Percentiles rank a stretch among this genome's conserved stretches.
phyloP scores from a whole-genome alignment of 2,888 invertebrate genomes.

The Kuschelorhynchus macadamiae region DNA sequence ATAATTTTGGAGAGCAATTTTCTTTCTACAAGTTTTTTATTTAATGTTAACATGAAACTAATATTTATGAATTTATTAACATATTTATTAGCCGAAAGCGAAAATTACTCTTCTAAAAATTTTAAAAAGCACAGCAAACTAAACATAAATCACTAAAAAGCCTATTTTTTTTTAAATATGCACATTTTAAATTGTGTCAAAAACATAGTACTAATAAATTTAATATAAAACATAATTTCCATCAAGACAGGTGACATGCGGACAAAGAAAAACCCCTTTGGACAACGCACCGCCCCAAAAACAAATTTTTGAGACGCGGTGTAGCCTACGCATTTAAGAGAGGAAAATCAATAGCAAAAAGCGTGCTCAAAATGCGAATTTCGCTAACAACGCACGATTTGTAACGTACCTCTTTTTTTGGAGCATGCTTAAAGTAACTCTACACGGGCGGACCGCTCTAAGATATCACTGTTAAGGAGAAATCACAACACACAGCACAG shows the following conservation, averaged over 20 bases:
- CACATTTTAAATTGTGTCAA: no score
- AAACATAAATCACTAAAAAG: no score
- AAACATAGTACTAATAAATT: no score
- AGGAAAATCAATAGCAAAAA: constrained; percentile 52
- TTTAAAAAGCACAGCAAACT: no score
- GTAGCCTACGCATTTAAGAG: constrained; percentile 45
- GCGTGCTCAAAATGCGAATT: constrained; percentile 46
- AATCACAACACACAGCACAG: constrained; percentile 32
- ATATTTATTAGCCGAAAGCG: no score
- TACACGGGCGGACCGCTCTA: constrained; percentile 30
- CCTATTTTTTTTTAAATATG: no score
- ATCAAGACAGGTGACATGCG: constrained; percentile 12
- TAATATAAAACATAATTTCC: background rate
- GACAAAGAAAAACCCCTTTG: constrained; percentile 27
- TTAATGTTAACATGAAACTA: no score
- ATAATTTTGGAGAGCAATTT: no score
- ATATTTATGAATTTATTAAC: no score
- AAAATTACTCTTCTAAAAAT: no score
- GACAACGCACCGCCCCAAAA: constrained; percentile 40
- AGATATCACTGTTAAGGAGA: constrained; percentile 26
- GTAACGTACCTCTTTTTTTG: constrained; percentile 45
- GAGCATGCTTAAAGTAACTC: constrained; percentile 49
- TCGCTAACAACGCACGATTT: constrained; percentile 41
- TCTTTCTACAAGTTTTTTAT: no score
- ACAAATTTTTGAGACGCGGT: constrained; percentile 41